Base-by-base conservation (phyloP, 2,888 invertebrate species). In the Patella pellucida region DNA sequence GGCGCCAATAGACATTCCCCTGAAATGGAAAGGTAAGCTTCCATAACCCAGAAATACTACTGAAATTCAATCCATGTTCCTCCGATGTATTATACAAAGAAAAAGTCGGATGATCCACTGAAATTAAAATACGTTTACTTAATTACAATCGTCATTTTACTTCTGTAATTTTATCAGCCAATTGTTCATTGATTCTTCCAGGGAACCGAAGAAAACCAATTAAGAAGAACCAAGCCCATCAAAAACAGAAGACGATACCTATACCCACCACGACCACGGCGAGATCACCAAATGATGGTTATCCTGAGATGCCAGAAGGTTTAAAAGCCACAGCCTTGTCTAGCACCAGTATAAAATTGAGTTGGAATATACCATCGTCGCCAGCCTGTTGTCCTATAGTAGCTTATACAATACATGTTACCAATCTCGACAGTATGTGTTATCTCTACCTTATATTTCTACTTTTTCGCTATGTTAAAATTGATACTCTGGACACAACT, bases 1-100 rank as follows among this genome's bases (percentile, higher is more conserved):
- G 98, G 93, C 94, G 87, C 92, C 94, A 23, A 94, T 79, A 0
- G 69, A 72, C 52, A 70, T 83, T 16, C 71, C 74, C 0, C 72
- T 68, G 5, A 52, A 7, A 27, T 69, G n/a, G 52, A 54, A 7
- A 67, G 73, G 62, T 77, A 68, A 15, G 27, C 51, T 51, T 41
- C 14, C 41, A 41, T 41, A 41, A 41, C 9, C 7, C 0, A 41
- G 7, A 41, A 41, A 7, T 5, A 41, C 31, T 31, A 31, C 31
- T 41, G 41, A 41, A 41, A 41, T 7, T 9, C 41, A 41, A 41
- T 7, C 7, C 41, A 41, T 41, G 41, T 41, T 1, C 1, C 41
- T 41, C 41, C 41, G 9, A 41, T 41, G 9, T 41, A 41, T 7
- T 41, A 41, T 41, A 9, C 41, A 41, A 9, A 7, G 41, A 41